Conservation (phyloP, 2,113 vertebrate species). For the Coturnix japonica region DNA sequence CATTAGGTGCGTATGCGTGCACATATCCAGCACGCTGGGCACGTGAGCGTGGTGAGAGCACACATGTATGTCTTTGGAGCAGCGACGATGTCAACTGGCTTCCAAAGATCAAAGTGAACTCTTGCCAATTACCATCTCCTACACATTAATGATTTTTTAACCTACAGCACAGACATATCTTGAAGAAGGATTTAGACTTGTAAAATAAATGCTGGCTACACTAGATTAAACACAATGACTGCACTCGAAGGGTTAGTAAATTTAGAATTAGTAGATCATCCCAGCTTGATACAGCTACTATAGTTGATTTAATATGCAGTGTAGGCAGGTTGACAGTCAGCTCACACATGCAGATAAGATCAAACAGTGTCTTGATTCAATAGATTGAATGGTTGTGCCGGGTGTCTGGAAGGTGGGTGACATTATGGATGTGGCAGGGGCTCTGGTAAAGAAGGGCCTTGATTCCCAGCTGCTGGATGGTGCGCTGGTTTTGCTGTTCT, state of each 20-base stretch:
- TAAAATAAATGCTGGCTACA: slow-evolving; percentile 81
- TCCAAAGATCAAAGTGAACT: slow-evolving; percentile 30
- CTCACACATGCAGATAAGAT: slow-evolving; percentile 87
- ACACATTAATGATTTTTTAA: slow-evolving; percentile 67
- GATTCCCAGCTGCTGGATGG: slow-evolving; percentile 68
- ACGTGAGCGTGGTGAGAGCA: accelerated
- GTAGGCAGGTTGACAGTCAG: slow-evolving; percentile 85
- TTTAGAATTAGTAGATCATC: slow-evolving; percentile 88
- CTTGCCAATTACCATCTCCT: slow-evolving; percentile 56
- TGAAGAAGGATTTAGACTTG: slow-evolving; percentile 78
- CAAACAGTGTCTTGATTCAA: slow-evolving; percentile 84
- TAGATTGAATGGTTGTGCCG: slow-evolving; percentile 79
- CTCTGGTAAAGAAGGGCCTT: slow-evolving; percentile 67
- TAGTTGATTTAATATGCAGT: slow-evolving; percentile 86
- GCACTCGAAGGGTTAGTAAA: slow-evolving; percentile 88
- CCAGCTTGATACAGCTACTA: slow-evolving; percentile 85
- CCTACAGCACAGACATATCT: slow-evolving; percentile 65
- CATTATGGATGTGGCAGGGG: slow-evolving; percentile 72
- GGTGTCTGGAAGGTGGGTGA: slow-evolving; percentile 80
- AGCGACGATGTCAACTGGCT: neutral
- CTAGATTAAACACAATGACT: slow-evolving; percentile 83
- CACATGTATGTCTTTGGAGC: neutral
- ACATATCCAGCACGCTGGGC: accelerated
- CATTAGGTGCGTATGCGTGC: neutral
- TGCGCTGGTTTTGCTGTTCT: slow-evolving; percentile 68